Conservation (phyloP, 2,888 invertebrate genomes). For the Luperina testacea region DNA sequence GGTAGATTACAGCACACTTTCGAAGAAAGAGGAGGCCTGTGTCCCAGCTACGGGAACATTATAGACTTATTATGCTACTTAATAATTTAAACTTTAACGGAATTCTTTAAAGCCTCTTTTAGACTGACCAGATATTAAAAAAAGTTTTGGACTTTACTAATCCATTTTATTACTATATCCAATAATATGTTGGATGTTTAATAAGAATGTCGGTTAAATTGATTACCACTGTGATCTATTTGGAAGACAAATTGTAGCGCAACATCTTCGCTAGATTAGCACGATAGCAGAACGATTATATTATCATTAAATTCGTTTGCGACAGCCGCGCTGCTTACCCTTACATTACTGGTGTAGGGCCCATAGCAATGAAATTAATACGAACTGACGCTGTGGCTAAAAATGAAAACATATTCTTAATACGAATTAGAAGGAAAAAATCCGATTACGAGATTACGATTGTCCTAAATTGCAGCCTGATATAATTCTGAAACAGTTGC, state of each 20-base stretch:
- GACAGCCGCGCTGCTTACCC: neutral
- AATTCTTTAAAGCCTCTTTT: neutral
- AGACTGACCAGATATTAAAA: neutral
- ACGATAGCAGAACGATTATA: neutral
- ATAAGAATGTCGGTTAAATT: slow-evolving; percentile 1
- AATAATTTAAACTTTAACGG: neutral
- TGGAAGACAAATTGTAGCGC: slow-evolving; percentile 9
- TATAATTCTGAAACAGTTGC: slow-evolving; percentile 25
- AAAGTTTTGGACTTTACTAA: neutral
- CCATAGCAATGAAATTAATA: neutral
- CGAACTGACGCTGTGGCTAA: neutral
- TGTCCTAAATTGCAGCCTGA: neutral
- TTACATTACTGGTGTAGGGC: neutral
- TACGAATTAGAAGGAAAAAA: neutral
- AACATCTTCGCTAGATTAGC: slow-evolving; percentile 3
- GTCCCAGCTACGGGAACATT: too few species aligned
- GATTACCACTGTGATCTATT: slow-evolving; percentile 24
- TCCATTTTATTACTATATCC: neutral
- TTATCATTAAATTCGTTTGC: neutral
- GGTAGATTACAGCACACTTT: too few species aligned
- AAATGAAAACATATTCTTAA: neutral
- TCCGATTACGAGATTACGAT: too few species aligned
- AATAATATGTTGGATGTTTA: neutral
- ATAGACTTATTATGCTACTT: too few species aligned
- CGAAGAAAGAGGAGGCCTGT: too few species aligned